Evolutionary conservation across 2,113 vertebrate genomes (phyloP), one percentile per base, ranked within the genome.

Genomic region (Ophiodon elongatus): DNA sequence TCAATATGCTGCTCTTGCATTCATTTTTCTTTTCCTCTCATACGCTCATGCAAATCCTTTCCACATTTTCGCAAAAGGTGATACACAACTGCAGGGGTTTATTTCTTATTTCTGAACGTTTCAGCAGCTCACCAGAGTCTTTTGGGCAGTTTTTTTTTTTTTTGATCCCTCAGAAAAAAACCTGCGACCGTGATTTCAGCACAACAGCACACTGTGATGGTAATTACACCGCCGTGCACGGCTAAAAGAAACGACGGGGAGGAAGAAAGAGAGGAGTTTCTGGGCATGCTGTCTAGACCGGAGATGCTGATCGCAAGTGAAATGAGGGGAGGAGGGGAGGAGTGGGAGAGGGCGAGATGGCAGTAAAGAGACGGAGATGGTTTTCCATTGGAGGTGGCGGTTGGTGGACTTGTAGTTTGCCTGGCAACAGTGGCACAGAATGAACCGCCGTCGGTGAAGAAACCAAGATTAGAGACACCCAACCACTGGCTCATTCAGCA

Each of bases 371-470:
- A 74, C 52, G 45, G 65, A 64, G 78, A 75, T 60, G 59, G 68
- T 70, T 72, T 65, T 50, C 73, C 47, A 80, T 78, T 88, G 76
- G 84, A 83, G 76, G 86, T 70, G 74, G 80, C 77, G 73, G 78
- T 70, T 85, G 85, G 71, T 41, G 57, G 73, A 65, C 31, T 79
- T 67, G 33, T 81, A 66, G 47, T 92, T 88, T 94, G 93, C 94
- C 91, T 91, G 84, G 88, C 85, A 95, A 95, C 94, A 94, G 93
- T 31, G 79, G 67, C 37, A 85, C 57, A 76, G 54, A 73, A 57
- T 47, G 68, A 71, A 76, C 33, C 8, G 1, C 37, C 15, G 29
- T 73, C 31, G 70, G 52, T 39, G 43, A 80, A 68, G 74, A 84
- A 84, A 35, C 66, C 25, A 54, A 64, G 73, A 76, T 70, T 70